Evolutionary conservation across 2,888 invertebrate genomes (phyloP), one percentile per base, ranked within the genome.

Genomic region (Elysia crispata): DNA sequence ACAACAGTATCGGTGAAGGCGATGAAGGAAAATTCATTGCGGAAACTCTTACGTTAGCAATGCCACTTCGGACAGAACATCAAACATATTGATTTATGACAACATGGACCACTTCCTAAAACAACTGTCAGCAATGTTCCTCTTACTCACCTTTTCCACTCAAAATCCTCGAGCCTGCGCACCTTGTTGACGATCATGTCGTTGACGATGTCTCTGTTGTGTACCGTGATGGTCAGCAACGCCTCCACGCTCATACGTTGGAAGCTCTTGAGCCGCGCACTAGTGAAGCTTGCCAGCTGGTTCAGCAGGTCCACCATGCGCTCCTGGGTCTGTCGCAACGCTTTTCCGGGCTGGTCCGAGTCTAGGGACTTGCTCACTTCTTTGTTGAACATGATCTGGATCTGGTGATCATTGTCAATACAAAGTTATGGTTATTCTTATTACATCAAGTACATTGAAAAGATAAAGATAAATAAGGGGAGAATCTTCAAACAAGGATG

Each of bases 361-460:
- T 86, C 87, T 81, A 91, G 89, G 73, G 88, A 87, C 25, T 83
- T 76, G 25, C 86, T 83, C 23, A 92, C 88, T 78, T 90, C 87
- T 79, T 89, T 90, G 86, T 89, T 91, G 85, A 91, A 91, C 86
- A 91, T 88, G 31, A 92, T 91, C 85, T 92, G 92, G 28, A 88
- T 86, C 91, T 91, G 85, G 1, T 83, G 83, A 70, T 41, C 28
- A 62, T 50, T 49, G 28, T n/a, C 31, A 60, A 66, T 66, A 5
- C 0, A 31, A 28, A 57, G 41, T 41, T 41, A 41, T 11, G 41
- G 41, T 41, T 41, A 41, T 41, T 41, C 3, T 41, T 3, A 41
- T 41, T 41, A 41, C 3, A 41, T 41, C 11, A 41, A 41, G 11
- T 41, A 6, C n/a, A n/a, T n/a, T n/a, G n/a, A n/a, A n/a, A n/a